Base-by-base conservation (phyloP, 2,797 vertebrate species). In the Pseudotriccus pelzelni region DNA sequence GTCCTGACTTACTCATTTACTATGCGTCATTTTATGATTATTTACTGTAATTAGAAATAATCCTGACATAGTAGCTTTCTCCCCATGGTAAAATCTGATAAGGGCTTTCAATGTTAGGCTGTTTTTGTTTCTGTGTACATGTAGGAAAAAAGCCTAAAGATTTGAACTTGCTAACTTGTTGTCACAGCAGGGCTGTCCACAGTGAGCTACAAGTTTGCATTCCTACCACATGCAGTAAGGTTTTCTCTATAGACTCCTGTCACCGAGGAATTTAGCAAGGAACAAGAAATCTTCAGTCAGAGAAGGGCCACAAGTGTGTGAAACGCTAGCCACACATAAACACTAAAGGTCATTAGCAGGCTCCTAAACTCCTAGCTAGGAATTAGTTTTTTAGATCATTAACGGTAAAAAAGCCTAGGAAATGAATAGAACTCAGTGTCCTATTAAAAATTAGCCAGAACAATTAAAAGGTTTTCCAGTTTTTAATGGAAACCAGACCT, bases 241-340 rank as follows among this genome's bases (percentile, higher is more conserved):
- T 95, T 97, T 96, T 94, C 92, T 86, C 69, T 90, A 81, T 91
- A 97, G 95, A 80, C 93, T 82, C 73, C 67, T 96, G 96, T 94
- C 95, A 93, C 85, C 6, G 30, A 97, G 94, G 97, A 98, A 98
- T 98, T 97, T 86, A 86, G 88, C 79, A 93, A 93, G 89, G 90
- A 94, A 96, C 91, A 96, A 97, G 95, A 97, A 96, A 96, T 93
- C 94, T 76, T 93, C 95, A 98, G 97, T 96, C 95, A 91, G 95
- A 93, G 96, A 95, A 90, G 81, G 74, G 75, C 93, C 83, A 52
- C 92, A 95, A 80, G 85, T 91, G 95, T 92, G 64, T 92, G 70
- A 63, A 85, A 95, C 95, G 58, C 87, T 91, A 89, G 84, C 74
- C 84, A 59, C 67, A 76, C 41, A 62, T 59, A 82, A 77, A 84